Evolutionary conservation across 2,113 vertebrate species (phyloP).

Genomic region (Arizona elegans): DNA sequence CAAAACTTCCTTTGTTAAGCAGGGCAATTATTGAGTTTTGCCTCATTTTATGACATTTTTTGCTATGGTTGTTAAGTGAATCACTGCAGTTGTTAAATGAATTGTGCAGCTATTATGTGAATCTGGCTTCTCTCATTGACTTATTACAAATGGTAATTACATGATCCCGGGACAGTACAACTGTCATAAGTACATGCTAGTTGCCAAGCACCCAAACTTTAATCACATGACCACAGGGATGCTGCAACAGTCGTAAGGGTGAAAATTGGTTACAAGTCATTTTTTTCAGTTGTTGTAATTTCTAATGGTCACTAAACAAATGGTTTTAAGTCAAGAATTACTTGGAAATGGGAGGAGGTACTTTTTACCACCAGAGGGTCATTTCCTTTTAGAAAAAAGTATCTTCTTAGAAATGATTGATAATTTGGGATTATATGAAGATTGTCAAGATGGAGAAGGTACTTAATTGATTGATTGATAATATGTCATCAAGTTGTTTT

Average conservation of each 20-base stretch:
- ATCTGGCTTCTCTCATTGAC: not conserved
- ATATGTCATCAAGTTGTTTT: not conserved
- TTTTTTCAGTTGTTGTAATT: not conserved
- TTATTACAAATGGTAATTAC: not conserved
- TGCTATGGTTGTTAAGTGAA: no score
- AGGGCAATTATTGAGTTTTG: not conserved
- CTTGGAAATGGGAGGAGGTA: not conserved
- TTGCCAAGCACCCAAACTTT: not conserved
- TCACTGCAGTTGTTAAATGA: no score
- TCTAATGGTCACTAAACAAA: not conserved
- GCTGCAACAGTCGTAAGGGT: fast-evolving
- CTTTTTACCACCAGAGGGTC: not conserved
- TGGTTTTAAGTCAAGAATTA: not conserved
- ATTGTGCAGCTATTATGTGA: not conserved
- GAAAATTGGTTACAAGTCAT: not conserved
- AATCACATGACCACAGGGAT: not conserved
- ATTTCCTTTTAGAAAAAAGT: not conserved
- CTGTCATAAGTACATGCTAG: not conserved
- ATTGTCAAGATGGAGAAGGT: not conserved
- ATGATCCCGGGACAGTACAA: not conserved
- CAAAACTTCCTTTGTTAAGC: not conserved
- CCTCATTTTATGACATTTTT: not conserved
- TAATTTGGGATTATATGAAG: not conserved
- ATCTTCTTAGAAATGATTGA: not conserved
- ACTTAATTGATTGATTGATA: not conserved